Evolutionary conservation across 2,113 vertebrate species (phyloP), one percentile per base, ranked within the genome.

Genomic region (Heterotis niloticus): DNA sequence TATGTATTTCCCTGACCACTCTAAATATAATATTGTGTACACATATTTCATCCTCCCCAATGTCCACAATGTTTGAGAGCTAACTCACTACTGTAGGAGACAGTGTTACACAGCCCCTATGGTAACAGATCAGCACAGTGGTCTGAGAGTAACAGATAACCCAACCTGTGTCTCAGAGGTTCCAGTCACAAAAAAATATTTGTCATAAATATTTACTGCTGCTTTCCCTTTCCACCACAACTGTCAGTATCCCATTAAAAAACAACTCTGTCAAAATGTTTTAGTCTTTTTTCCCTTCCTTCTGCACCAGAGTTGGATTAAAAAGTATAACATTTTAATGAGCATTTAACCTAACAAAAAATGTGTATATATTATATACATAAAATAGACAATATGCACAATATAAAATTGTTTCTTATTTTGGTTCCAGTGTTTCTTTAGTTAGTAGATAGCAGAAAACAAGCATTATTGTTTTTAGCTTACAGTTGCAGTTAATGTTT

Each of bases 171-270:
- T 73, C 10, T 5, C 71, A 68, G 65, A 1, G 24, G 28, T 68
- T 68, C 34, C 28, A 69, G 29, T 26, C 17, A 29, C 26, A 56
- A 34, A n/a, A n/a, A 74, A n/a, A 74, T 57, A 14, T 59, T 14
- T 16, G 71, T 59, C 54, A 74, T 23, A 44, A 44, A 44, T 44
- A 74, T 16, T 17, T 54, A 29, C 16, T 28, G 54, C 13, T 74
- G 54, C 71, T 59, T 18, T 72, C 10, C 51, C 51, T 54, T 14
- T 24, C 52, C 24, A 26, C 52, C 24, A 18, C 34, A 70, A 17
- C 65, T 57, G 65, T 26, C 76, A 78, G 17, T 7, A 54, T n/a
- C n/a, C 52, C 76, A 78, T 69, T 69, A 54, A 78, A 67, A 68
- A 70, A 17, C 17, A 13, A 65, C 65, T 2, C 7, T 65, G 64